Conservation (phyloP, 1,140 invertebrate genomes). For the Bursaphelenchus mucronatus region DNA sequence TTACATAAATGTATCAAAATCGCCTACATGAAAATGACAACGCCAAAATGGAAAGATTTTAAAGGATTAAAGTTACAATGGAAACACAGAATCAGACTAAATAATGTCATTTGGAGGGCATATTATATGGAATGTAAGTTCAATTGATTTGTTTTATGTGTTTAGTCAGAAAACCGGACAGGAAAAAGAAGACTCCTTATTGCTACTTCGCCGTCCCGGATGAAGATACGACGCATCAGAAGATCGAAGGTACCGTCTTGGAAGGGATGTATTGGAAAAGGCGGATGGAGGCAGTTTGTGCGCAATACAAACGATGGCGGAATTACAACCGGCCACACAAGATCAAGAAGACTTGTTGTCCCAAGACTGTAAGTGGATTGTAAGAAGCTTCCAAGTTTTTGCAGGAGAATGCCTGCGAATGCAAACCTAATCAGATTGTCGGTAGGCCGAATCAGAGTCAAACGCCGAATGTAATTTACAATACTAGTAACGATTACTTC, state of each 20-base stretch:
- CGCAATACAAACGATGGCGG: conserved; percentile 99
- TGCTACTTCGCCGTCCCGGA: conserved; percentile 60
- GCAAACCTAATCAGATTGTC: conserved; percentile 29
- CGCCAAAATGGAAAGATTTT: conserved; percentile 99
- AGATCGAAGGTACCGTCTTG: conserved; percentile 63
- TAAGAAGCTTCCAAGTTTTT: conserved; percentile 13
- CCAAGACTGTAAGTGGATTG: conserved; percentile 43
- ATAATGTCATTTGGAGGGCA: conserved; percentile 99
- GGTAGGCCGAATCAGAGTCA: conserved; percentile 45
- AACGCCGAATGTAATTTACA: conserved; percentile 46
- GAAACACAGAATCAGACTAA: conserved; percentile 96
- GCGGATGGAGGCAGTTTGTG: conserved; percentile 86
- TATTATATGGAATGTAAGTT: conserved; percentile 99
- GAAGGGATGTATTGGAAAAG: conserved; percentile 99
- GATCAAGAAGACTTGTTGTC: conserved; percentile 39
- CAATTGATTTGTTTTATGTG: conserved; percentile 12
- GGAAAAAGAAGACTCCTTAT: conserved; percentile 52
- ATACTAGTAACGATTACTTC: conserved; percentile 30
- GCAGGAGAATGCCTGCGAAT: conserved; percentile 42
- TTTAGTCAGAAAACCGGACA: conserved; percentile 52
- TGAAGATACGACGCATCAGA: conserved; percentile 57
- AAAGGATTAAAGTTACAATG: conserved; percentile 90
- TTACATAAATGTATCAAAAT: conserved; percentile 60
- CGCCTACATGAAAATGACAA: conserved; percentile 68
- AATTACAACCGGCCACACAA: conserved; percentile 33